A percentile compares a stretch with the other conserved stretches of the same genome.
Conservation (phyloP, 2,113 vertebrate genomes). For the Phoenicopterus ruber region DNA sequence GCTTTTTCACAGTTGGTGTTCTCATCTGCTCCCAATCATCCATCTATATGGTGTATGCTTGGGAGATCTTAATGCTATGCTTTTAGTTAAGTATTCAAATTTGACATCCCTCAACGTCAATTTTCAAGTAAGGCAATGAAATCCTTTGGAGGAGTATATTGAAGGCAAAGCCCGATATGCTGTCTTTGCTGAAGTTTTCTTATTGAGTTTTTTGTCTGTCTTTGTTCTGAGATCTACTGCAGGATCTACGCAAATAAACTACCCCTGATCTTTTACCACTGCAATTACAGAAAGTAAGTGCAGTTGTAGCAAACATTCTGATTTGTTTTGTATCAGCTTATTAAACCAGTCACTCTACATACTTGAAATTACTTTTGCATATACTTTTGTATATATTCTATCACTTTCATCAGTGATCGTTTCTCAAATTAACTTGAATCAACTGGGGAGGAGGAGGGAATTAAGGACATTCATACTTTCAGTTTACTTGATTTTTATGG, state of each 20-base stretch:
- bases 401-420: not conserved
- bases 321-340: not conserved
- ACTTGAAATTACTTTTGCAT: not conserved
- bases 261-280: not conserved
- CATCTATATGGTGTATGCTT: not conserved
- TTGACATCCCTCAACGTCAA: not conserved
- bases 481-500: not conserved
- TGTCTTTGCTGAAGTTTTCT: not conserved
- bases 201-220: not conserved
- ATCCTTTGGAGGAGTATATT: not conserved
- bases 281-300: not conserved
- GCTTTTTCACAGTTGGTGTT: not conserved
- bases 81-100: not conserved
- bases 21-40: not conserved
- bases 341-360: not conserved
- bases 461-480: not conserved
- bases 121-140: not conserved
- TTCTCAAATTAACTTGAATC: not conserved
- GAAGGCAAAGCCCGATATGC: not conserved
- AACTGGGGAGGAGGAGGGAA: accelerated
- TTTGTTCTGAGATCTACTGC: not conserved
- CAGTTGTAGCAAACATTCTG: not conserved
- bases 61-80: not conserved
- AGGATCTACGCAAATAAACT: not conserved
- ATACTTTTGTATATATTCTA: not conserved